phyloP scores from a whole-genome alignment of 2,797 vertebrate species.

The Gymnothorax javanicus region DNA sequence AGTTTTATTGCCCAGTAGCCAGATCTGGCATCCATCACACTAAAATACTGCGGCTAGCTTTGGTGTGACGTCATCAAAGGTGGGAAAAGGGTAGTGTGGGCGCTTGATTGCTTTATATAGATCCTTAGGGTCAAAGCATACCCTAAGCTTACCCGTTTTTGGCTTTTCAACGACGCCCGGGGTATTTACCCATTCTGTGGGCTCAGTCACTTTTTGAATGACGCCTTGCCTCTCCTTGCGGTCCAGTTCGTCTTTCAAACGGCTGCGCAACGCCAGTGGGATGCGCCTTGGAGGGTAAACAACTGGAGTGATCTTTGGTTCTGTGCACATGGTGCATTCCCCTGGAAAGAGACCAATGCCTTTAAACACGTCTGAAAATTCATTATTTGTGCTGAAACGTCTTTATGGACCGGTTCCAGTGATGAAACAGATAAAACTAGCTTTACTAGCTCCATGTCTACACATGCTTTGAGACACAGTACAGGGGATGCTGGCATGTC shows the following conservation, averaged over 20 bases:
- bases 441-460: neutral
- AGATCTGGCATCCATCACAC: slow-evolving; percentile 19
- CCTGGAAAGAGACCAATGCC: slow-evolving; percentile 20
- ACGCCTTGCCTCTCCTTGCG: slow-evolving; percentile 8
- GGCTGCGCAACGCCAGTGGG: neutral
- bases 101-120: slow-evolving; percentile 20
- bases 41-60: slow-evolving; percentile 7
- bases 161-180: slow-evolving; percentile 6
- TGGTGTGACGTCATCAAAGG: slow-evolving; percentile 19
- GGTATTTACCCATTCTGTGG: slow-evolving; percentile 21
- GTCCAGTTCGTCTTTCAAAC: slow-evolving; percentile 11
- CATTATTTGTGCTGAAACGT: neutral
- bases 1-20: neutral
- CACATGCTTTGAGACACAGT: neutral
- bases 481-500: neutral
- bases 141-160: neutral
- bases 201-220: slow-evolving; percentile 11
- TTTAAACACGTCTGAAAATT: neutral
- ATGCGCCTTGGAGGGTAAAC: slow-evolving; percentile 6
- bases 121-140: slow-evolving; percentile 18
- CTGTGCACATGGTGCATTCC: slow-evolving; percentile 12
- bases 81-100: slow-evolving; percentile 1
- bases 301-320: slow-evolving; percentile 21
- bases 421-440: no score
- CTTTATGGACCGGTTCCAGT: neutral